phyloP scores from a whole-genome alignment of 2,797 vertebrate genomes.

The Discoglossus pictus region DNA sequence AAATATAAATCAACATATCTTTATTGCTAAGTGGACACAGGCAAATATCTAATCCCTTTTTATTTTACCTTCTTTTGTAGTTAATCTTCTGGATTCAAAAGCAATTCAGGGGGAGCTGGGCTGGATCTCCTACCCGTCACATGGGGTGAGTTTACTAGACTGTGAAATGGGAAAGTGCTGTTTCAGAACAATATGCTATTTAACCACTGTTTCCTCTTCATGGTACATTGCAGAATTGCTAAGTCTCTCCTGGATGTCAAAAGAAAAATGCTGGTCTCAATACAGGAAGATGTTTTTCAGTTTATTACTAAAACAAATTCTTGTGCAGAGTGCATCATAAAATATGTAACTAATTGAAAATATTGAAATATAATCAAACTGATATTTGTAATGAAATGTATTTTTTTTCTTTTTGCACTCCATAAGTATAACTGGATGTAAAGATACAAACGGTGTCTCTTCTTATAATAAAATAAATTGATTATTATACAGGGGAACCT shows the following conservation, averaged over 20 bases:
- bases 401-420: too few relatives aligned
- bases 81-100: slow-evolving; percentile 98
- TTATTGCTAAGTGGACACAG: slow-evolving; percentile 66
- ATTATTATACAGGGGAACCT: too few relatives aligned
- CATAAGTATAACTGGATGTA: too few relatives aligned
- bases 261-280: slow-evolving; percentile 29
- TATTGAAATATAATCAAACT: too few relatives aligned
- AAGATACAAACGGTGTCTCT: too few relatives aligned
- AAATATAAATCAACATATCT: slow-evolving; percentile 59
- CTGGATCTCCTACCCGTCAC: slow-evolving; percentile 96
- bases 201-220: slow-evolving; percentile 58
- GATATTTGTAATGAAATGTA: too few relatives aligned
- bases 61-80: slow-evolving; percentile 73
- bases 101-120: slow-evolving; percentile 96
- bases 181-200: slow-evolving; percentile 54
- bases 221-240: slow-evolving; percentile 32
- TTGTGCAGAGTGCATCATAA: not conserved
- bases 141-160: slow-evolving; percentile 86
- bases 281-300: not conserved
- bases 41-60: slow-evolving; percentile 69
- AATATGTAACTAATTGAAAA: too few relatives aligned
- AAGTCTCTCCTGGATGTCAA: slow-evolving; percentile 47
- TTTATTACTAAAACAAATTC: slow-evolving; percentile 16
- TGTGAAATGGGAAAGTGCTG: slow-evolving; percentile 58
- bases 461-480: too few relatives aligned